These are phyloP conservation scores for Dorcus hopei DNA, from an alignment of 2,888 invertebrate genomes.

Conservation along the genomic window DNA sequence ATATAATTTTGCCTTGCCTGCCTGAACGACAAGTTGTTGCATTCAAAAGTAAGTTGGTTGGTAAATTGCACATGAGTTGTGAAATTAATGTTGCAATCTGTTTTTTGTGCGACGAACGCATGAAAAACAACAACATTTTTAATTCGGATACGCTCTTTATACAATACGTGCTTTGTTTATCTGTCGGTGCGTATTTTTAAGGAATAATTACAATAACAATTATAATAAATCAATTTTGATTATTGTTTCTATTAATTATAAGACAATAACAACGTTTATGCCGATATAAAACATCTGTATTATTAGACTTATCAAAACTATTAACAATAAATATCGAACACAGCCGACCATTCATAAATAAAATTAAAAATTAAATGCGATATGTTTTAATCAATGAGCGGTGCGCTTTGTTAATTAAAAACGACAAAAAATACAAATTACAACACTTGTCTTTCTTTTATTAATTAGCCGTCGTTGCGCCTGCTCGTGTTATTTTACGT, in stretches of 20 bases:
- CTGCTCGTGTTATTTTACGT: neutral
- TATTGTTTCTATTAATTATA: conserved; percentile 16
- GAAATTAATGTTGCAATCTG: too few species aligned
- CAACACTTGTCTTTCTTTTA: neutral
- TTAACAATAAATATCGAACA: neutral
- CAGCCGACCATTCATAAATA: neutral
- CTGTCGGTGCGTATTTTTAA: too few species aligned
- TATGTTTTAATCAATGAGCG: conserved; percentile 2
- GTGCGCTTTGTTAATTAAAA: neutral
- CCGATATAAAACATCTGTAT: conserved; percentile 11
- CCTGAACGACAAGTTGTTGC: too few species aligned
- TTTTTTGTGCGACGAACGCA: too few species aligned
- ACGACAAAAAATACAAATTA: conserved; percentile 1
- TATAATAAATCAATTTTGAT: conserved; percentile 17
- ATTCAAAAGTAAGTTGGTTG: too few species aligned
- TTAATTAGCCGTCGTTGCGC: neutral
- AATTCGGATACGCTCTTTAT: too few species aligned
- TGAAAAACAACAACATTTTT: too few species aligned
- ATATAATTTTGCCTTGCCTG: too few species aligned
- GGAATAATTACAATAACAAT: conserved; percentile 8
- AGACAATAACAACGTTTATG: conserved; percentile 9
- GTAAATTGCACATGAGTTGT: too few species aligned
- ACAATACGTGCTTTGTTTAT: too few species aligned
- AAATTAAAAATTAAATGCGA: neutral
- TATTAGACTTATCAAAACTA: conserved; percentile 1